Percentiles rank a stretch among this genome's conserved stretches.
Conservation (phyloP, 2,113 vertebrate species). For the Anguilla japonica region DNA sequence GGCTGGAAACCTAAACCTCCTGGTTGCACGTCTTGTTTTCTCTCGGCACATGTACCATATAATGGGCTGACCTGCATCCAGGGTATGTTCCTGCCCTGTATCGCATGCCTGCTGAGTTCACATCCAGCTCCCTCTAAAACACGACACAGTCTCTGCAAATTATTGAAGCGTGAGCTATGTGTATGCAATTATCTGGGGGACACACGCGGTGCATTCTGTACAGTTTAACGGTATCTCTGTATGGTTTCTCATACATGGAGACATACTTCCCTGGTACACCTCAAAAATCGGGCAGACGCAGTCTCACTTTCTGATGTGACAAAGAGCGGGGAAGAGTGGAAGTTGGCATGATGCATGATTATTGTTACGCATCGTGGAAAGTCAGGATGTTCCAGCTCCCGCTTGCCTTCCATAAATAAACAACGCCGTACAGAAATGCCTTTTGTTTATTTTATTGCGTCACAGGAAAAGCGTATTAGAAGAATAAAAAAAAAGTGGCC, state of each 20-base stretch:
- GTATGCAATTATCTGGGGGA: too few relatives aligned
- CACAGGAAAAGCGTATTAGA: background rate
- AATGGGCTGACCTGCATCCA: background rate
- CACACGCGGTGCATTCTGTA: too few relatives aligned
- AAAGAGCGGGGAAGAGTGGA: background rate
- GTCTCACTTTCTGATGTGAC: background rate
- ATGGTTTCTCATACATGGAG: background rate
- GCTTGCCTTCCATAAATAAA: background rate
- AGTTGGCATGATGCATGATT: background rate
- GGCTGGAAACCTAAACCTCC: background rate
- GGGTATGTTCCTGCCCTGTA: background rate
- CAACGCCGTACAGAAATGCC: background rate
- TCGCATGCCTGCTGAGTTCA: background rate
- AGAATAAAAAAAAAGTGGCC: background rate
- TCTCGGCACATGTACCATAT: background rate
- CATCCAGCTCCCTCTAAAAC: background rate
- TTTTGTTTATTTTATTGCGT: conserved; percentile 1
- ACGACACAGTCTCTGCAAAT: background rate
- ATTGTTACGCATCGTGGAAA: background rate
- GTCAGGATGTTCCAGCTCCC: background rate
- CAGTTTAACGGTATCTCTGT: background rate
- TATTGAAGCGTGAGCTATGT: background rate
- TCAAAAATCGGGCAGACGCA: background rate
- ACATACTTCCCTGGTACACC: background rate
- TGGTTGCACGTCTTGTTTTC: background rate